Evolutionary conservation across 2,113 vertebrate species (phyloP), one percentile per base, ranked within the genome.

Genomic region (Shinisaurus crocodilurus): DNA sequence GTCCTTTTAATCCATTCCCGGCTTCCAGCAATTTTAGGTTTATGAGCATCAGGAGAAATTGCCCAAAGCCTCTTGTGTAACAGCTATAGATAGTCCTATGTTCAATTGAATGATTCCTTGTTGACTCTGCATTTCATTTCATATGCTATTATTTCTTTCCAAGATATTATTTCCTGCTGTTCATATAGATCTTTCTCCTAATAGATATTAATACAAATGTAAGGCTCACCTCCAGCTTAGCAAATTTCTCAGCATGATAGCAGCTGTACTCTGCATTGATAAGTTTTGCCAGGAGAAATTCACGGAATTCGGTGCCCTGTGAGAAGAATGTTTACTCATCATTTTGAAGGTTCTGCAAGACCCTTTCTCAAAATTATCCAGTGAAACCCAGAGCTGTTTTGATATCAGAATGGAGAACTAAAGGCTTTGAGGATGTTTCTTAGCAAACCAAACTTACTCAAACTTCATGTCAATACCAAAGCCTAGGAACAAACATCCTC

Each of bases 241-340:
- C 98, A 97, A 99, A 99, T 82, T 97, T 97, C 89, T 98, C 98
- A 50, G 98, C 98, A 90, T 97, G 97, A 92, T 98, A 99, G 93
- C 98, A 98, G 93, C 98, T 98, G 92, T 98, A 98, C 96, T 99
- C 98, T 0, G 98, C 98, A 1, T 99, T 99, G 96, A 99, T 98
- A 88, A 99, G 98, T 93, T 99, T 99, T 87, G 98, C 97, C 89
- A 99, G 95, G 25, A 99, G 98, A 94, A 98, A 99, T 91, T 98
- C 97, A 89, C 97, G 97, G 76, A 99, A 96, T 82, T 98, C 96
- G n/a, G 95, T 95, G 81, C 90, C 95, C 98, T 99, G 80, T 32
- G 82, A 91, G 90, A 75, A 91, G 20, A 67, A 82, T 29, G 8
- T 2, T 84, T 60, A 76, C 1, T 48, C 43, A 77, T 37, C 1